A percentile compares a stretch with the other conserved stretches of the same genome.
Evolutionary conservation across 2,888 invertebrate species (phyloP).

Genomic region (Pterostichus madidus): DNA sequence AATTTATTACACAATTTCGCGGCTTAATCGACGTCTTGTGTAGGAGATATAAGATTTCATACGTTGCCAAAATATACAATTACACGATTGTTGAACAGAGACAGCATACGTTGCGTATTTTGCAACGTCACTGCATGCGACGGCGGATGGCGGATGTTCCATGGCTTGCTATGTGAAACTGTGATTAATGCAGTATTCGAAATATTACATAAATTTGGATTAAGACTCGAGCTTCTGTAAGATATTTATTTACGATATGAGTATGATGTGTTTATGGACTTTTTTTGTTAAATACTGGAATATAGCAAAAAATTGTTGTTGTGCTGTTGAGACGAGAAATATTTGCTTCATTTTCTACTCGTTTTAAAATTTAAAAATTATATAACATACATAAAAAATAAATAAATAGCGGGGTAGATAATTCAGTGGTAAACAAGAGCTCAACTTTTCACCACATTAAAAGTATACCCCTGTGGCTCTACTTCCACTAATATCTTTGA

Average conservation of each 20-base stretch:
- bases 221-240: constrained; percentile 21
- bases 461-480: too few relatives aligned
- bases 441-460: too few relatives aligned
- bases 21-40: constrained; percentile 44
- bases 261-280: neutral
- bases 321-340: too few relatives aligned
- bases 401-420: too few relatives aligned
- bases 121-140: constrained; percentile 15
- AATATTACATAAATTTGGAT: constrained; percentile 40
- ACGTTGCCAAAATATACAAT: constrained; percentile 51
- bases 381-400: too few relatives aligned
- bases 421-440: too few relatives aligned
- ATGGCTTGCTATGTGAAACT: constrained; percentile 10
- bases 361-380: too few relatives aligned
- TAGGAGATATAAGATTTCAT: constrained; percentile 55
- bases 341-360: too few relatives aligned
- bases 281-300: too few relatives aligned
- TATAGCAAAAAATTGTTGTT: too few relatives aligned
- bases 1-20: constrained; percentile 61
- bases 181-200: constrained; percentile 29
- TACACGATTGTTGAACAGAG: constrained; percentile 20
- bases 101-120: constrained; percentile 19
- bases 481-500: too few relatives aligned
- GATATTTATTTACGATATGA: constrained; percentile 8
- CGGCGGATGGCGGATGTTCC: neutral